Evolutionary conservation across 1,140 invertebrate species (phyloP).

Genomic region (Meloidogyne hapla): DNA sequence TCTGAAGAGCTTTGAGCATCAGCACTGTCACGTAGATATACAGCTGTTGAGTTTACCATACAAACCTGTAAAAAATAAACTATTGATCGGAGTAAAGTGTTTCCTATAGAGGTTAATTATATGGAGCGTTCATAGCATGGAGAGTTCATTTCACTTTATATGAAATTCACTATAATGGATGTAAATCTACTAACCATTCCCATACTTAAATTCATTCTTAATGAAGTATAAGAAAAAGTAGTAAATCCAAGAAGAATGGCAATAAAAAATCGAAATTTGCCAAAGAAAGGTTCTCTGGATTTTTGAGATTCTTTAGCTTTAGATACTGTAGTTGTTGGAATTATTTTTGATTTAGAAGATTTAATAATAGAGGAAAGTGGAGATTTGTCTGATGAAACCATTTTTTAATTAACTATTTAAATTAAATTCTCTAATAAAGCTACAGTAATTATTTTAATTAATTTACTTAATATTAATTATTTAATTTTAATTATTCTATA

Average conservation of each 20-base stretch:
- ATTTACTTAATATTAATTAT: too few species aligned
- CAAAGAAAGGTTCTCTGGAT: neutral
- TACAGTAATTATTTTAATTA: too few species aligned
- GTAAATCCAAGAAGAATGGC: constrained; percentile 20
- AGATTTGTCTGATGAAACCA: neutral
- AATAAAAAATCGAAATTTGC: constrained; percentile 16
- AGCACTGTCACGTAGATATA: neutral
- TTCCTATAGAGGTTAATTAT: too few species aligned
- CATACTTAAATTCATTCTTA: constrained; percentile 37
- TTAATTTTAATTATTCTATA: too few species aligned
- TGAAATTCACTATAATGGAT: neutral
- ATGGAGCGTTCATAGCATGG: too few species aligned
- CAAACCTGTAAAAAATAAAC: constrained; percentile 25
- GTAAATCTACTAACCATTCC: constrained; percentile 7
- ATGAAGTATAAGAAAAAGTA: constrained; percentile 28
- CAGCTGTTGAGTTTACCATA: constrained; percentile 42
- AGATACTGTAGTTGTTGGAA: neutral
- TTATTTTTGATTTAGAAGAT: neutral
- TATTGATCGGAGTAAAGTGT: too few species aligned
- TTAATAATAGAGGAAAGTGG: neutral
- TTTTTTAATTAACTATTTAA: neutral
- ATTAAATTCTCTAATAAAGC: neutral
- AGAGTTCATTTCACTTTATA: too few species aligned
- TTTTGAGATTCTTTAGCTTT: neutral
- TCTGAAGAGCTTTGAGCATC: neutral